Base-by-base conservation (phyloP, 2,113 vertebrate genomes). In the Menura novaehollandiae region DNA sequence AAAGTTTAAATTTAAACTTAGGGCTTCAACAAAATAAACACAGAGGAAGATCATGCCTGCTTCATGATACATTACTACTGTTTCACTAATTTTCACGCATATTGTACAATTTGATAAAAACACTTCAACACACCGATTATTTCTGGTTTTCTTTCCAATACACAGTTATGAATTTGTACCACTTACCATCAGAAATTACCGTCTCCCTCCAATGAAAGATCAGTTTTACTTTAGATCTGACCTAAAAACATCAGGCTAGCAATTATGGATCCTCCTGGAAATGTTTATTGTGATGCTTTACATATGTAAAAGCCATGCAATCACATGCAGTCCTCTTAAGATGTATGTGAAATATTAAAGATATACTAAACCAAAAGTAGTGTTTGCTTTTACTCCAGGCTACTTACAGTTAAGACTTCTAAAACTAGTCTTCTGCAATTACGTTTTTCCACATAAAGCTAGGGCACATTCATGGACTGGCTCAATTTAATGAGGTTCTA, bases 401-500 rank as follows among this genome's bases (percentile, higher is more conserved):
- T 71, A 92, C 92, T 77, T 88, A 72, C 24, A 92, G 82, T 86
- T 88, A 80, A 94, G 78, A 80, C 53, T 63, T 77, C 81, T 88
- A 77, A 91, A 88, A 90, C 83, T 69, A 91, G 69, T 91, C 73
- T 76, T 80, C 90, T 88, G 85, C 75, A 95, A 91, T 83, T 90
- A 80, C 7, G 0, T 88, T 96, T 97, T 97, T 96, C 93, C 94
- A 95, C 74, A 97, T 96, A 94, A 96, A 94, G 51, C 56, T 37
- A 76, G 62, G 58, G 82, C 41, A 83, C 35, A 62, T 76, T 96
- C 72, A 88, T 39, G 55, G 67, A 75, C 85, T 77, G 82, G 74
- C 71, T 94, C 63, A 59, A 53, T 88, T 88, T 93, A 95, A 95
- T 77, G 92, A 97, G 90, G 88, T 95, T 95, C 93, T 95, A 95